Evolutionary conservation across 2,113 vertebrate genomes (phyloP), one percentile per base, ranked within the genome.

Genomic region (Datnioides undecimradiatus): DNA sequence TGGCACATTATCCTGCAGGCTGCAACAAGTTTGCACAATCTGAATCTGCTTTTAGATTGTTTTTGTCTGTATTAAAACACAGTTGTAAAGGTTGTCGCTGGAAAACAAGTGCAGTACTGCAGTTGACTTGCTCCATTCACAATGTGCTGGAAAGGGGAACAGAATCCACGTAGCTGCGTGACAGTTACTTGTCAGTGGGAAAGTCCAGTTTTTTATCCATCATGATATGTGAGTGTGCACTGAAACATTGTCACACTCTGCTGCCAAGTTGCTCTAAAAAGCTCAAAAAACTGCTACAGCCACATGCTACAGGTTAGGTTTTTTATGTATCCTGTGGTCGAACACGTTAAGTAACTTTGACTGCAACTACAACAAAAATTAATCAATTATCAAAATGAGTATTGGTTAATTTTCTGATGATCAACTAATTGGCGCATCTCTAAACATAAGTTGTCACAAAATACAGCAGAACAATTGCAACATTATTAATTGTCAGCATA

Each of bases 131-230:
- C 65, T 82, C 29, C 36, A 36, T 76, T 72, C 55, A 27, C 54
- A 66, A 17, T 33, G 46, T 34, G 25, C 48, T 68, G 80, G 31
- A 82, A 82, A 70, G n/a, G 34, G 73, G 70, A 85, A 76, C 72
- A 52, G 8, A 36, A 36, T 67, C 62, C 59, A 38, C 59, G 11
- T 41, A 31, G 54, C 41, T 83, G 25, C 64, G 19, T 68, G 43
- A 48, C 62, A 27, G 45, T 67, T 60, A 34, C 72, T 87, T 81
- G 70, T 79, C 69, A 57, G 40, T 13, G 46, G 79, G 63, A 70
- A 66, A 78, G 41, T 84, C 66, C 58, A 64, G 12, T 52, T 52
- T 21, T 71, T 72, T 34, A 43, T 52, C 19, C 13, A 3, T 11
- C 36, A 21, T 40, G 8, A 64, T 65, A 19, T 49, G 63, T 58